Conservation (phyloP, 2,888 invertebrate species). For the Creontiades dilutus region DNA sequence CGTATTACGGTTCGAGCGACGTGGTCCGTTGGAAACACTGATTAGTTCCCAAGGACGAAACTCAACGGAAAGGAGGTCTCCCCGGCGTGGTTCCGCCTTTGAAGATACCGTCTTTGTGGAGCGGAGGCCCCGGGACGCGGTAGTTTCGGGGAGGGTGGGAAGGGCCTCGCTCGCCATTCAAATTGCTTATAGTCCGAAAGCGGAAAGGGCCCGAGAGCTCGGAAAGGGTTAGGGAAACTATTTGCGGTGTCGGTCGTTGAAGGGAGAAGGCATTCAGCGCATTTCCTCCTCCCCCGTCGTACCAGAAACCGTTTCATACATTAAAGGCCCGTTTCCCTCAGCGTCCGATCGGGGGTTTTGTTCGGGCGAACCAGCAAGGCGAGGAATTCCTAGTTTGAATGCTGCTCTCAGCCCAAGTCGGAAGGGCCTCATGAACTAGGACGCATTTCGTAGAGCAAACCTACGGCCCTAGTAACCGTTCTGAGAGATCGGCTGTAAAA, state of each 20-base stretch:
- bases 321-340: constrained; percentile 30
- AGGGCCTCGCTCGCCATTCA: constrained; percentile 43
- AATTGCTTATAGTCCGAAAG: constrained; percentile 23
- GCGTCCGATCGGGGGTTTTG: constrained; percentile 38
- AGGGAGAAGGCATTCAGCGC: constrained; percentile 54
- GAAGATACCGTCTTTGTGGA: constrained; percentile 33
- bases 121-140: background rate
- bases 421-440: background rate
- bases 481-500: background rate
- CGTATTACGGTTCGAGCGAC: constrained; percentile 32
- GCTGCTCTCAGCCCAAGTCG: background rate
- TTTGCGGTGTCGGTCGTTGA: constrained; percentile 41
- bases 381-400: constrained; percentile 32
- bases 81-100: constrained; percentile 56
- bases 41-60: constrained; percentile 64
- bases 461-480: background rate
- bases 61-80: constrained; percentile 61
- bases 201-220: background rate
- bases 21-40: constrained; percentile 59
- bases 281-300: too few relatives aligned
- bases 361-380: constrained; percentile 1
- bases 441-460: background rate
- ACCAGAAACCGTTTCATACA: constrained; percentile 58
- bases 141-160: too few relatives aligned
- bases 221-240: constrained; percentile 53